A percentile compares a stretch with the other conserved stretches of the same genome.
Evolutionary conservation across 1,140 invertebrate species (phyloP).

Genomic region (Vanessa tameamea): DNA sequence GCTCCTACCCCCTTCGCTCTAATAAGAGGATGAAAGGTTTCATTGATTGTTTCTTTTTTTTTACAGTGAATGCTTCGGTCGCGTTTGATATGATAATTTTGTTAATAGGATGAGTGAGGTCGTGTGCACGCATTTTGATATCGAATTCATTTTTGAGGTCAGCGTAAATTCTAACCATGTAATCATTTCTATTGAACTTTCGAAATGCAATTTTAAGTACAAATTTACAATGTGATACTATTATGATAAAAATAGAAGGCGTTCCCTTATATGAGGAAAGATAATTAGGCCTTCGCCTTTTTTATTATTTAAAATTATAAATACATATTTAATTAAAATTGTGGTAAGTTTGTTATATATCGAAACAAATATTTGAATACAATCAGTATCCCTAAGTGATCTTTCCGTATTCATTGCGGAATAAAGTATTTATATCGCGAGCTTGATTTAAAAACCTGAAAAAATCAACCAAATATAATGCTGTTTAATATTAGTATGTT

Average conservation of each 20-base stretch:
- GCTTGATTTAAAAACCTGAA: too few species aligned
- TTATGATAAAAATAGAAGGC: background rate
- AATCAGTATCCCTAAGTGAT: too few species aligned
- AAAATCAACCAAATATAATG: too few species aligned
- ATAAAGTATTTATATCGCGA: too few species aligned
- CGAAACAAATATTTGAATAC: too few species aligned
- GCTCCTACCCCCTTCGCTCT: slow-evolving; percentile 62
- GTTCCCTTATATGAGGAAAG: too few species aligned
- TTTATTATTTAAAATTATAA: too few species aligned
- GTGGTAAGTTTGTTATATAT: too few species aligned
- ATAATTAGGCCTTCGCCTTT: too few species aligned
- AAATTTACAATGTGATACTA: background rate
- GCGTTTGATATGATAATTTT: slow-evolving; percentile 78
- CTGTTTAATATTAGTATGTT: too few species aligned
- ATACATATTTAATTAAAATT: too few species aligned
- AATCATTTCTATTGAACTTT: background rate
- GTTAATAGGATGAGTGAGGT: slow-evolving; percentile 66
- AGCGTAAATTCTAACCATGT: slow-evolving; percentile 33
- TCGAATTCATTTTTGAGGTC: slow-evolving; percentile 12
- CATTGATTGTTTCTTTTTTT: slow-evolving; percentile 73
- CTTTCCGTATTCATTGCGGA: too few species aligned
- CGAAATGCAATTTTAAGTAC: background rate
- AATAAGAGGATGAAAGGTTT: slow-evolving; percentile 74
- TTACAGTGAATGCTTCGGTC: slow-evolving; percentile 59
- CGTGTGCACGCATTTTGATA: slow-evolving; percentile 65